phyloP scores from a whole-genome alignment of 2,113 vertebrate species.

The Bathybates hornii region DNA sequence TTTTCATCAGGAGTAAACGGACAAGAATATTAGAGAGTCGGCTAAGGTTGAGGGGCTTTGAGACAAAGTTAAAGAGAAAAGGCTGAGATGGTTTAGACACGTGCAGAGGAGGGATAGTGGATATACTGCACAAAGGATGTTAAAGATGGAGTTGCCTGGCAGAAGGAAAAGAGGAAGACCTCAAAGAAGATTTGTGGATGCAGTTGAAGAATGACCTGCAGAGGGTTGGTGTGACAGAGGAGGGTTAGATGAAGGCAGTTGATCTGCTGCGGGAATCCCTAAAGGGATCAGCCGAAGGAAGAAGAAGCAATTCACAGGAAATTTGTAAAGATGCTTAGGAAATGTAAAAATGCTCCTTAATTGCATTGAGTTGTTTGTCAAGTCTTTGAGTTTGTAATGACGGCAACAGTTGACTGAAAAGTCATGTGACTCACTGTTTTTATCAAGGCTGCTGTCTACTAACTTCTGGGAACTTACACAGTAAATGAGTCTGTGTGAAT shows the following conservation, averaged over 20 bases:
- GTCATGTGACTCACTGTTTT: background rate
- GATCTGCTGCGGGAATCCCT: background rate
- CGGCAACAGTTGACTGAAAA: background rate
- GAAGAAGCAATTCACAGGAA: background rate
- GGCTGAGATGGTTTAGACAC: background rate
- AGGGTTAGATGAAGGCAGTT: background rate
- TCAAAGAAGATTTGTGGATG: background rate
- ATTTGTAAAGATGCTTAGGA: background rate
- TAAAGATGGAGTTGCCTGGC: background rate
- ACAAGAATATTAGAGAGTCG: background rate
- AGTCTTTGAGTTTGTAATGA: background rate
- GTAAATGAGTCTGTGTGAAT: background rate
- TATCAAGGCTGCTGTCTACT: background rate
- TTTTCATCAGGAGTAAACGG: background rate
- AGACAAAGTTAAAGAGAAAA: background rate
- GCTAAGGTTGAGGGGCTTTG: background rate
- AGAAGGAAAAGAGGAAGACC: background rate
- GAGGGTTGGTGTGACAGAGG: background rate
- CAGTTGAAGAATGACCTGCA: background rate
- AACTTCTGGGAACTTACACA: background rate
- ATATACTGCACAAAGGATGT: background rate
- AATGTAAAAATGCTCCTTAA: background rate
- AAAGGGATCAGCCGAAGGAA: background rate
- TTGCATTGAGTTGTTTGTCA: background rate
- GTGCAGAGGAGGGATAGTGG: background rate